Conservation (phyloP, 2,797 vertebrate genomes). For the Rhinophrynus dorsalis region DNA sequence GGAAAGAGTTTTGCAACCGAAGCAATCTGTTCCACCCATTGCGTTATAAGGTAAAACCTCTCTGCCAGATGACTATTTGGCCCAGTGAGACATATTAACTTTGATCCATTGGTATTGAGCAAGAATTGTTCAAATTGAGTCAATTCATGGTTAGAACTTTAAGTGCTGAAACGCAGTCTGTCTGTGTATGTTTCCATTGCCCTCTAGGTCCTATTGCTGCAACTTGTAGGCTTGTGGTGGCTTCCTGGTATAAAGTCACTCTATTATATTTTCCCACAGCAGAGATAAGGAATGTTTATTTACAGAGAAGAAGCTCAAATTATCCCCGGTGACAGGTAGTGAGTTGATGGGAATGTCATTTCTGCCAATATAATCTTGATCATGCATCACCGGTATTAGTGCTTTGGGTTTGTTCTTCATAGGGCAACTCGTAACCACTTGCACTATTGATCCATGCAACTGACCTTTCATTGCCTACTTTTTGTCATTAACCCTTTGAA, state of each 20-base stretch:
- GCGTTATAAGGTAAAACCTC: background rate
- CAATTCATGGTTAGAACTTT: background rate
- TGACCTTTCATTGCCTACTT: background rate
- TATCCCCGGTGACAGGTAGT: background rate
- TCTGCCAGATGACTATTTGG: background rate
- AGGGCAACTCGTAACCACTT: background rate
- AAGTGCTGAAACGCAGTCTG: background rate
- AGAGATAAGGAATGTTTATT: background rate
- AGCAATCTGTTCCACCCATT: background rate
- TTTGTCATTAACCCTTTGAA: no score
- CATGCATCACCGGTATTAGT: background rate
- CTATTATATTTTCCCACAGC: no score
- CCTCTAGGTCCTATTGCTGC: background rate
- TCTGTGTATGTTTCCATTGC: background rate
- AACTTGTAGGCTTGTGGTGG: background rate
- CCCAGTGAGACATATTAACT: background rate
- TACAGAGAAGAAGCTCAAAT: background rate
- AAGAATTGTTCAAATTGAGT: background rate
- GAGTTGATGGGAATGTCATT: background rate
- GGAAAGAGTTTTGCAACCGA: slow-evolving; percentile 3
- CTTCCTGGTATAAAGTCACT: no score
- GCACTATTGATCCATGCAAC: background rate
- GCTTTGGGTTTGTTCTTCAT: background rate
- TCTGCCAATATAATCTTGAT: background rate
- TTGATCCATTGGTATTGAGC: background rate